phyloP scores from a whole-genome alignment of 1,140 invertebrate species.

The Drosophila chauvacae region DNA sequence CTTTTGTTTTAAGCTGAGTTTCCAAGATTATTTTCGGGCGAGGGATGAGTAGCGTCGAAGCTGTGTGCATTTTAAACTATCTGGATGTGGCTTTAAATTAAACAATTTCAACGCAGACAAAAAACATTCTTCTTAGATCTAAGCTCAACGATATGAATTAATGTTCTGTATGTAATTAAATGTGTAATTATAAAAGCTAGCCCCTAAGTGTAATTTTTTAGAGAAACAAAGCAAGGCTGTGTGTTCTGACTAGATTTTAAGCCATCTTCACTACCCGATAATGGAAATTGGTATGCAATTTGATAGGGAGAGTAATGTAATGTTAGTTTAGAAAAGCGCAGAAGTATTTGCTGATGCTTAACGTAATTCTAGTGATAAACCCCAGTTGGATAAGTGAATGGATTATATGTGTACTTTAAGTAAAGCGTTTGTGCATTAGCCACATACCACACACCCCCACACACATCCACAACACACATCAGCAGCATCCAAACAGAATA shows the following conservation, averaged over 20 bases:
- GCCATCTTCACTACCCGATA: constrained; percentile 25
- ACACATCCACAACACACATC: constrained; percentile 19
- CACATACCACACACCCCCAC: constrained; percentile 23
- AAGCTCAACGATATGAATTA: constrained; percentile 26
- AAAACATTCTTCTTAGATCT: constrained; percentile 30
- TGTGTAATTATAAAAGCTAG: constrained; percentile 57
- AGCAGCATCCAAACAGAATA: constrained; percentile 50
- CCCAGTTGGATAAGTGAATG: constrained; percentile 65
- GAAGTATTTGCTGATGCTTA: constrained; percentile 59
- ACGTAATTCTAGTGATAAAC: constrained; percentile 80
- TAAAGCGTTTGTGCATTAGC: constrained; percentile 58
- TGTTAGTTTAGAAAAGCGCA: constrained; percentile 15
- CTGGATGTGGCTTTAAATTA: constrained; percentile 78
- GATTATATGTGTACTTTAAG: constrained; percentile 49
- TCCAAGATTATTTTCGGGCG: neutral
- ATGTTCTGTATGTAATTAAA: constrained; percentile 64
- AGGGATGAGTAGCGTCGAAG: constrained; percentile 1
- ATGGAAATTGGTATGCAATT: constrained; percentile 21
- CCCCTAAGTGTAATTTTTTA: constrained; percentile 78
- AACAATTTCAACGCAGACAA: constrained; percentile 16
- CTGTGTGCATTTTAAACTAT: constrained; percentile 71
- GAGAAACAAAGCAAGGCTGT: constrained; percentile 84
- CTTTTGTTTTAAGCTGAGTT: neutral
- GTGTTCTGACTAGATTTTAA: constrained; percentile 79
- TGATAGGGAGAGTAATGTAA: constrained; percentile 28